These are phyloP conservation scores for Clarias macrocephalus DNA, from an alignment of 2,113 vertebrate species.

Conservation along the genomic window DNA sequence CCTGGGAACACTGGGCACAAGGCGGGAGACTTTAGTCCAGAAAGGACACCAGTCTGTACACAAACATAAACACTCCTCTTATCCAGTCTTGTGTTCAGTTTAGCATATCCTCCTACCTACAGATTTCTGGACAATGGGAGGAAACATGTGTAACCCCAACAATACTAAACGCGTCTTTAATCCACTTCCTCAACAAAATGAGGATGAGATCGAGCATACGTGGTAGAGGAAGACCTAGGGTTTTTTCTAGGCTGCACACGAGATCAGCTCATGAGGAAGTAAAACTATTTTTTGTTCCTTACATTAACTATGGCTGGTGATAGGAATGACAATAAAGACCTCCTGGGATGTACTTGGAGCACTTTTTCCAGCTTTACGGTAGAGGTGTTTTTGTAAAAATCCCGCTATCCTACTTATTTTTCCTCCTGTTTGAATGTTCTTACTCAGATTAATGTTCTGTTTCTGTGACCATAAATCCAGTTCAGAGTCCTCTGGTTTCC, in stretches of 20 bases:
- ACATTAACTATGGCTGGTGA: neutral
- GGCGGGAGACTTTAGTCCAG: neutral
- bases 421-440: neutral
- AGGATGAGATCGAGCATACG: neutral
- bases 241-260: neutral
- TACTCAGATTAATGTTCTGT: neutral
- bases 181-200: neutral
- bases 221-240: neutral
- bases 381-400: neutral
- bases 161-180: neutral
- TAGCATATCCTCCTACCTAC: neutral
- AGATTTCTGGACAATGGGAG: neutral
- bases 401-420: neutral
- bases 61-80: neutral
- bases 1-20: neutral
- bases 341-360: neutral
- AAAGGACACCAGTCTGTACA: neutral
- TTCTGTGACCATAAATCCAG: slow-evolving; percentile 20
- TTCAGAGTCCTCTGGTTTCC: slow-evolving; percentile 47
- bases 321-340: neutral
- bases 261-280: neutral
- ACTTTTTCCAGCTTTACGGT: neutral
- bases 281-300: neutral
- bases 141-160: neutral
- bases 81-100: neutral